Evolutionary conservation across 2,797 vertebrate genomes (phyloP).

Genomic region (Otus scops): DNA sequence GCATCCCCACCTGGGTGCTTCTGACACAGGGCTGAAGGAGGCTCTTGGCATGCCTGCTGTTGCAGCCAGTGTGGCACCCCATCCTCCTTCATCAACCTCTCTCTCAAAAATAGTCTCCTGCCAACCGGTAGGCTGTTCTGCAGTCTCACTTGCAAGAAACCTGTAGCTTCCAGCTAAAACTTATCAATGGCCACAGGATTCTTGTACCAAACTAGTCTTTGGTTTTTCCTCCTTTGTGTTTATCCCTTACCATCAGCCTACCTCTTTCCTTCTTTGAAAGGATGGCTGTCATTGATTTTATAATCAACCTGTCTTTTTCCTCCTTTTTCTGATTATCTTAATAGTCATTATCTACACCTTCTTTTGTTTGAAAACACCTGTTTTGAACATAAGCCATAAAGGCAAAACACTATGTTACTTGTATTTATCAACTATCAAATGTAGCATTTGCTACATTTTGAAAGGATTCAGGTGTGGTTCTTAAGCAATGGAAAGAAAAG

Average conservation of each 20-base stretch:
- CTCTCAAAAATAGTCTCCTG: neutral
- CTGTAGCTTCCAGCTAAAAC: neutral
- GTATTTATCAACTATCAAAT: neutral
- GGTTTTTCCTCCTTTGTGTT: neutral
- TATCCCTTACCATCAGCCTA: neutral
- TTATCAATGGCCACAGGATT: neutral
- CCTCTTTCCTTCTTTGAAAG: neutral
- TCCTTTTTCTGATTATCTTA: neutral
- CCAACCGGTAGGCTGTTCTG: neutral
- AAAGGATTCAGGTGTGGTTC: neutral
- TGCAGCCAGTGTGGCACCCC: neutral
- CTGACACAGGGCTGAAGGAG: neutral
- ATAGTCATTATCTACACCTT: neutral
- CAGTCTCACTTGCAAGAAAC: neutral
- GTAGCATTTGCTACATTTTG: neutral
- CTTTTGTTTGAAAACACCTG: neutral
- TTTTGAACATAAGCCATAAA: neutral
- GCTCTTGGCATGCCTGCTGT: neutral
- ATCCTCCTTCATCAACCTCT: neutral
- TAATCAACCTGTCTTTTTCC: neutral
- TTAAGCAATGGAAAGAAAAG: constrained; percentile 9
- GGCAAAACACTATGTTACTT: neutral
- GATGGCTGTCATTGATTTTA: neutral
- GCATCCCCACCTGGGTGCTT: neutral
- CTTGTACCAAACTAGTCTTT: neutral